These are phyloP conservation scores for Coptotermes formosanus DNA, from an alignment of 1,140 invertebrate species.

Conservation along the genomic window DNA sequence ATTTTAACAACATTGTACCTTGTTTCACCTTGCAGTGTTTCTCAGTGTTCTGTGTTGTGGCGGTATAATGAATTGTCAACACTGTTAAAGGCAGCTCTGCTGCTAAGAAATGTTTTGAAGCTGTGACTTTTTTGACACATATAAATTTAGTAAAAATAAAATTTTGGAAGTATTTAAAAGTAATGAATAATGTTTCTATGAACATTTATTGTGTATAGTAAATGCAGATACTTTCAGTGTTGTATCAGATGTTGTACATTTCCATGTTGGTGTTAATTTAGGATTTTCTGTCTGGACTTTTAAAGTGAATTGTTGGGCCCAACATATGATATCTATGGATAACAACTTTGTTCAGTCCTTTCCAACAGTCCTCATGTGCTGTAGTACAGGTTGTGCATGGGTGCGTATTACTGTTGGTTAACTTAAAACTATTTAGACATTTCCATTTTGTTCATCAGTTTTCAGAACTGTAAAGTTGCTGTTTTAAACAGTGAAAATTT, in stretches of 20 bases:
- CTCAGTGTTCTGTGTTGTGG: not conserved
- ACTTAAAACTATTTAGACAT: not conserved
- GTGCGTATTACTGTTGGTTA: not conserved
- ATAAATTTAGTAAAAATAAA: not conserved
- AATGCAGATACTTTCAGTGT: not conserved
- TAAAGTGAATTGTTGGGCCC: not conserved
- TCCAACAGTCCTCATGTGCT: not conserved
- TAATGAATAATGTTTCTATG: not conserved
- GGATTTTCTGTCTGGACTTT: not conserved
- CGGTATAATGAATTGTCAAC: not conserved
- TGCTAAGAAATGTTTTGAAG: slow-evolving; percentile 8
- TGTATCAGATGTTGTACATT: not conserved
- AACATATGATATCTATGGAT: not conserved
- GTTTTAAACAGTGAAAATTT: not conserved
- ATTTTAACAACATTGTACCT: not conserved
- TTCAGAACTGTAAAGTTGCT: not conserved
- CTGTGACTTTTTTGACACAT: slow-evolving; percentile 18
- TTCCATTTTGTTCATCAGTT: not conserved
- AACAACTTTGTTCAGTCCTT: not conserved
- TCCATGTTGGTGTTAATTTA: not conserved
- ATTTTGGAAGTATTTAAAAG: slow-evolving; percentile 11
- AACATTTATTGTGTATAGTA: not conserved
- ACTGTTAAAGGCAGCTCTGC: not conserved
- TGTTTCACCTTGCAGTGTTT: not conserved
- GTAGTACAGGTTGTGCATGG: not conserved